These are phyloP conservation scores for Jacana jacana DNA, from an alignment of 2,113 vertebrate species.

Conservation along the genomic window DNA sequence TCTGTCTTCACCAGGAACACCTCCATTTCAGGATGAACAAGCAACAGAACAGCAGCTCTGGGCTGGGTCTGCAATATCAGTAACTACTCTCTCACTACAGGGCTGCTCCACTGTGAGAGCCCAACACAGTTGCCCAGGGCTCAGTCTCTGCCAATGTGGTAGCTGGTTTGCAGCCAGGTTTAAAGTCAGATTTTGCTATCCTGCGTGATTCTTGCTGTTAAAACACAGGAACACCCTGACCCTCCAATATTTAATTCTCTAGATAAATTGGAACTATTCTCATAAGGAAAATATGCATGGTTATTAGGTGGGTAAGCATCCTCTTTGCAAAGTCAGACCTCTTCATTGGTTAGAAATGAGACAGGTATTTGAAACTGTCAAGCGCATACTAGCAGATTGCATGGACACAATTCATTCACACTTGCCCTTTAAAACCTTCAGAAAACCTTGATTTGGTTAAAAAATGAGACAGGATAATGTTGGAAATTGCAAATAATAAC, in stretches of 20 bases:
- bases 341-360: neutral
- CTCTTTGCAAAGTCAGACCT: neutral
- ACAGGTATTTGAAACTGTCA: neutral
- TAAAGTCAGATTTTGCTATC: neutral
- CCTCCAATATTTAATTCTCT: neutral
- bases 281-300: neutral
- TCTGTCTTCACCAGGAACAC: neutral
- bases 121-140: fast-evolving
- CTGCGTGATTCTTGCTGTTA: too few species aligned
- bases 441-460: neutral
- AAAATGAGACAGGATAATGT: neutral
- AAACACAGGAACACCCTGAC: neutral
- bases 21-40: neutral
- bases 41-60: neutral
- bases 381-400: neutral
- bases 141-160: neutral
- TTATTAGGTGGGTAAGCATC: neutral
- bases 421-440: neutral
- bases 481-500: neutral
- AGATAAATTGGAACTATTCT: neutral
- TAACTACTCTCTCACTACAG: neutral
- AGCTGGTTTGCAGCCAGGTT: neutral
- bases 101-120: neutral
- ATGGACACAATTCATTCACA: neutral
- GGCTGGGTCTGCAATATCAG: neutral